Base-by-base conservation (phyloP, 2,113 vertebrate species). In the Crotalus helleri region DNA sequence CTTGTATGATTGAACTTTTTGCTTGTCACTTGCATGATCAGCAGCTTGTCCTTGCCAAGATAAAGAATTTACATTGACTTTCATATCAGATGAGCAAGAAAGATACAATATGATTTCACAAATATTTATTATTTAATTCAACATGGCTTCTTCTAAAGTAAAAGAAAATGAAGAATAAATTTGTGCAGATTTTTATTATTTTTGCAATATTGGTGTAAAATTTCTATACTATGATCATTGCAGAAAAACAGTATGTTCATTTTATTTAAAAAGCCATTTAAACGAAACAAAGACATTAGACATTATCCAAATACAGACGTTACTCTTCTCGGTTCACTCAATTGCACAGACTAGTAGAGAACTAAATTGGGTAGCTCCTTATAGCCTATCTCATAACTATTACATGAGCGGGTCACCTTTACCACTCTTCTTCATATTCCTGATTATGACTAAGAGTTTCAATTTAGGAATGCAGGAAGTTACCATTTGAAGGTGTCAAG, bases 21-120 rank as follows among this genome's bases (percentile, higher is more conserved):
- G 94, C 54, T 11, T 91, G 95, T 53, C 5, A 54, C 54, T 92
- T 92, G n/a, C 21, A 5, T 74, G 61, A n/a, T 53, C 46, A 33
- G 26, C 23, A 90, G 54, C 88, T 59, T 90, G 54, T 33, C 64
- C 29, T 51, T 24, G 44, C 26, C 44, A 92, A 44, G 24, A 21
- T 49, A 61, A 29, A 33, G 21, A 49, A 59, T 59, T n/a, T 87
- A 86, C n/a, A 59, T 12, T 53, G 17, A 53, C 29, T 92, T n/a
- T 10, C 11, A 33, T 51, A 57, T 23, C 2, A 91, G 69, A 53
- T 15, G 7, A 51, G 21, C 54, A 85, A 58, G 24, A 57, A 24
- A 86, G 8, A 46, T 86, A 86, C 21, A 55, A 13, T 33, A 23
- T 58, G 24, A 29, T 29, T 51, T 46, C 26, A 64, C 85, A 74